These are phyloP conservation scores for Sorex fumeus DNA, from an alignment of 2,113 vertebrate species.

Conservation along the genomic window DNA sequence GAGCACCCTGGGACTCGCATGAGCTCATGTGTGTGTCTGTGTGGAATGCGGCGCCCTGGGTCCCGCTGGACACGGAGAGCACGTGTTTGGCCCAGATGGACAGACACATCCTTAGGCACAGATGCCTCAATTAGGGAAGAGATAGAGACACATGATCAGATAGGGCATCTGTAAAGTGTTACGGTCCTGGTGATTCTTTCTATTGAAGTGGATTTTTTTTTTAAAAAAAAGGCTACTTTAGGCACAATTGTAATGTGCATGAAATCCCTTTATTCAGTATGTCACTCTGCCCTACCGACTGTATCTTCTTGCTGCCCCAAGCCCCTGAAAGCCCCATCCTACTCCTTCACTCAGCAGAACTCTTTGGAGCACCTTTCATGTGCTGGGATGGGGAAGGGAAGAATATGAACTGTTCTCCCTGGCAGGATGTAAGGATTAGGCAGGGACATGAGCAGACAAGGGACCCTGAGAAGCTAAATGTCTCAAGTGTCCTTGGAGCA, in stretches of 20 bases:
- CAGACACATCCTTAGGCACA: slow-evolving; percentile 77
- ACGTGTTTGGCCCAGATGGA: slow-evolving; percentile 68
- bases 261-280: neutral
- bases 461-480: neutral
- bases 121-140: slow-evolving; percentile 72
- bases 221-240: neutral
- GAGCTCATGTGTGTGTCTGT: slow-evolving; percentile 87
- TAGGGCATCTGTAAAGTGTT: slow-evolving; percentile 64
- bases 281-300: too few species aligned
- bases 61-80: slow-evolving; percentile 80
- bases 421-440: neutral
- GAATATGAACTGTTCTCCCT: neutral
- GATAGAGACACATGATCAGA: slow-evolving; percentile 77
- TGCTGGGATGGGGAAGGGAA: neutral
- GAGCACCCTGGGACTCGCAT: slow-evolving; percentile 88
- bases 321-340: neutral
- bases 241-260: neutral
- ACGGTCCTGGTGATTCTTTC: slow-evolving; percentile 18
- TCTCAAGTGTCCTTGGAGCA: neutral
- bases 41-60: slow-evolving; percentile 85
- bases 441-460: neutral
- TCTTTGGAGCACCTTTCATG: neutral
- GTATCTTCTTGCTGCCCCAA: neutral
- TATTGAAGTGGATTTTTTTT: neutral
- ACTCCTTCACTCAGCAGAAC: neutral